Evolutionary conservation across 2,888 invertebrate genomes (phyloP).

Genomic region (Xiphydria camelus): DNA sequence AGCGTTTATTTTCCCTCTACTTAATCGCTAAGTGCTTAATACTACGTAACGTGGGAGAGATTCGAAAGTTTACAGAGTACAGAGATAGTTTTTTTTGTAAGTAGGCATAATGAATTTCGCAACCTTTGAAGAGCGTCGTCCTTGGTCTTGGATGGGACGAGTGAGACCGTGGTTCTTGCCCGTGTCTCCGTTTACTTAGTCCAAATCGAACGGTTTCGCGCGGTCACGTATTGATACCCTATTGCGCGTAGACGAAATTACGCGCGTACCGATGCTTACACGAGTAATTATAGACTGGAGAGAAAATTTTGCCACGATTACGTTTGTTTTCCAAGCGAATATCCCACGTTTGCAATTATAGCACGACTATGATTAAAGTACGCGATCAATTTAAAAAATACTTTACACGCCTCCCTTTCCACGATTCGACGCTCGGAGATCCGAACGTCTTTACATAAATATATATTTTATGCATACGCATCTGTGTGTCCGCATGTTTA

Average conservation of each 20-base stretch:
- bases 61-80: not conserved
- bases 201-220: no score
- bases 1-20: conserved; percentile 46
- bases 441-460: not conserved
- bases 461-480: not conserved
- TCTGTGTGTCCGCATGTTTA: not conserved
- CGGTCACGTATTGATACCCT: no score
- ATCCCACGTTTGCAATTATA: not conserved
- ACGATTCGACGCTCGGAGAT: not conserved
- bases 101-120: no score
- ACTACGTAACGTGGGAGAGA: not conserved
- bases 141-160: no score
- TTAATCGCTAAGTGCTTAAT: not conserved
- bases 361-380: not conserved
- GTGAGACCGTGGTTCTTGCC: no score
- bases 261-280: no score
- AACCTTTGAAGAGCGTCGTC: no score
- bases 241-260: no score
- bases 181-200: no score
- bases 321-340: not conserved
- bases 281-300: no score
- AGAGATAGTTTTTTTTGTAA: not conserved
- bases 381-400: not conserved
- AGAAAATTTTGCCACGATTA: not conserved
- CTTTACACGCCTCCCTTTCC: not conserved